Base-by-base conservation (phyloP, 2,113 vertebrate genomes). In the Nothobranchius kuhntae region DNA sequence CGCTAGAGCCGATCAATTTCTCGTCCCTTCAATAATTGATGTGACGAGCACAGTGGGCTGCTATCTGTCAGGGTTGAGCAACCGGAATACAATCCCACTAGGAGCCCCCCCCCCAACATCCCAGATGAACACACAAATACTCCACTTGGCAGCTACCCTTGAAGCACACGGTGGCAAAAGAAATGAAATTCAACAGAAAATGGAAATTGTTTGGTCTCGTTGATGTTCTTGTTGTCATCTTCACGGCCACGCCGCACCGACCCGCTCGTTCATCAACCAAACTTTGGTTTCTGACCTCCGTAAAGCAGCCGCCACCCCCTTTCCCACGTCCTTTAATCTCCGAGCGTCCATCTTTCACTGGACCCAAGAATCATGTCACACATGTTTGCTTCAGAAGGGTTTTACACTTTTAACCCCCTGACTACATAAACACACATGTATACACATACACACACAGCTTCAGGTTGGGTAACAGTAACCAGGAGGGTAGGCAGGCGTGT, bases 11-110 rank as follows among this genome's bases (percentile, higher is more conserved):
- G 83, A 90, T 91, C 89, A 90, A 89, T 91, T 89, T 85, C 82
- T 77, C 26, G 45, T 81, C 77, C 86, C 73, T 70, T 91, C 80
- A 88, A 91, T 91, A 92, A 93, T 90, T 87, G 87, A 91, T 91
- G 83, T 86, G 86, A 91, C 77, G 65, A 89, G 82, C 69, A 67
- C 58, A 58, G 68, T 50, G 81, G 77, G 75, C 71, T 81, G 82
- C 86, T 89, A 88, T 87, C 82, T 87, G 88, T 90, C 88, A 85
- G 70, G 83, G 72, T 74, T 85, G 75, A 81, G 78, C 61, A 72
- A 82, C 82, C 60, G 45, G 76, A 86, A 87, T 78, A 87, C 89
- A 89, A 89, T 88, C 73, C 85, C 75, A 77, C 55, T 61, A 84
- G 79, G 71, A 61, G 61, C 61, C 8, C 5, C 52, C 55, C 53